Percentiles rank a stretch among this genome's conserved stretches.
These are phyloP conservation scores for Pithys albifrons DNA, from an alignment of 2,113 vertebrate species.

Conservation along the genomic window DNA sequence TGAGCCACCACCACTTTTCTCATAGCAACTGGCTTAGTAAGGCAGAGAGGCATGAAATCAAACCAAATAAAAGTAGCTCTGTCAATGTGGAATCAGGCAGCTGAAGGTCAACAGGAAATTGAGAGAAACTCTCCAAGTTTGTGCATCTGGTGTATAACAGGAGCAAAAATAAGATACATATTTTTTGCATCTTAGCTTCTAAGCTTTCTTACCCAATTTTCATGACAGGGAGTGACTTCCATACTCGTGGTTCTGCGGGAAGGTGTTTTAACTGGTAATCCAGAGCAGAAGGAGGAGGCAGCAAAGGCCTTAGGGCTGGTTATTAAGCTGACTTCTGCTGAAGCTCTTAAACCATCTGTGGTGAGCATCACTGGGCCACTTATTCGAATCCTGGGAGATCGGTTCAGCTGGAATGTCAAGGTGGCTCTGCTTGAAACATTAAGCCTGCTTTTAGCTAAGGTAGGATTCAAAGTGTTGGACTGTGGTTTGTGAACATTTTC, in stretches of 20 bases:
- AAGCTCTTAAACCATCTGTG: conserved; percentile 93
- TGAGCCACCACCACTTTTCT: conserved; percentile 29
- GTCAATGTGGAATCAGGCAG: conserved; percentile 21
- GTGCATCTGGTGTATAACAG: not conserved
- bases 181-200: conserved; percentile 10
- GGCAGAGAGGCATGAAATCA: conserved; percentile 40
- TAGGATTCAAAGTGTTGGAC: conserved; percentile 42
- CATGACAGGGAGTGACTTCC: conserved; percentile 90
- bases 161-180: not conserved
- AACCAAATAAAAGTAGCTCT: conserved; percentile 42
- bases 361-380: conserved; percentile 96
- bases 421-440: conserved; percentile 94
- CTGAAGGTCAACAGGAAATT: conserved; percentile 45
- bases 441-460: conserved; percentile 93
- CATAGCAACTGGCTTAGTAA: conserved; percentile 54
- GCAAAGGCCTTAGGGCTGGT: conserved; percentile 92
- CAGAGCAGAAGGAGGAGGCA: conserved; percentile 97
- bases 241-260: conserved; percentile 95
- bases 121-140: not conserved
- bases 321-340: conserved; percentile 92
- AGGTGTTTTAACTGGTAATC: conserved; percentile 92
- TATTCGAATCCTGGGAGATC: conserved; percentile 95
- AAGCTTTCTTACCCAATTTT: not conserved
- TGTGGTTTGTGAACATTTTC: not conserved
- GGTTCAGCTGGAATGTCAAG: conserved; percentile 94